These are phyloP conservation scores for Martes flavigula DNA, from an alignment of 2,797 vertebrate genomes.

Conservation along the genomic window DNA sequence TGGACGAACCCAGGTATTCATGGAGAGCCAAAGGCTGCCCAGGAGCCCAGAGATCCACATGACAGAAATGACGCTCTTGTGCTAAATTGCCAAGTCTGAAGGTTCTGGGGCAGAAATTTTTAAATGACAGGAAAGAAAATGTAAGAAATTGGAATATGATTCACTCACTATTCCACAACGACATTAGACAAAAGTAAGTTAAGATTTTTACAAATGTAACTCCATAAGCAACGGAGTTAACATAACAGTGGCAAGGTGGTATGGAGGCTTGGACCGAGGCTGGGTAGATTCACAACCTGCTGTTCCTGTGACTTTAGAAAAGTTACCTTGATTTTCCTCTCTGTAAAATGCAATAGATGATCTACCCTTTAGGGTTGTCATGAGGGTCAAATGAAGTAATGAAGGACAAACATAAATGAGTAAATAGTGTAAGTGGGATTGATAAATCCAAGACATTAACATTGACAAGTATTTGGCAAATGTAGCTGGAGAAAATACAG, in stretches of 20 bases:
- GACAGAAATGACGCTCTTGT: too few species aligned
- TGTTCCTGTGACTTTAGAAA: too few species aligned
- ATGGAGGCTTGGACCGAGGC: accelerated
- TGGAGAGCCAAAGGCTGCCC: neutral
- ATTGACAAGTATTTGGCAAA: neutral
- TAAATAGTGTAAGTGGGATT: neutral
- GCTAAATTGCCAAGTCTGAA: neutral
- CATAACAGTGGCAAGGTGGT: accelerated
- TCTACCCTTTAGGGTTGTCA: too few species aligned
- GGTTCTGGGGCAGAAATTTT: neutral
- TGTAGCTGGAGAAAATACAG: too few species aligned
- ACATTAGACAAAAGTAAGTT: neutral
- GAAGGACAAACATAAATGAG: neutral
- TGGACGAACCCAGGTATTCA: accelerated
- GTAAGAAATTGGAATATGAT: neutral
- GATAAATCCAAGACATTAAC: neutral
- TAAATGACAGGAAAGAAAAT: neutral
- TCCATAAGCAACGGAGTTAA: neutral
- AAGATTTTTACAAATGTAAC: neutral
- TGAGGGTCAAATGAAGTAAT: neutral
- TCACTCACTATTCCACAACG: neutral
- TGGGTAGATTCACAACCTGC: neutral
- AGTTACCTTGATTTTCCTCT: neutral
- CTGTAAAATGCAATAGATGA: neutral
- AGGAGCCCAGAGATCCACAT: too few species aligned